Conservation (phyloP, 2,888 invertebrate genomes). For the Lithophane ornitopus region DNA sequence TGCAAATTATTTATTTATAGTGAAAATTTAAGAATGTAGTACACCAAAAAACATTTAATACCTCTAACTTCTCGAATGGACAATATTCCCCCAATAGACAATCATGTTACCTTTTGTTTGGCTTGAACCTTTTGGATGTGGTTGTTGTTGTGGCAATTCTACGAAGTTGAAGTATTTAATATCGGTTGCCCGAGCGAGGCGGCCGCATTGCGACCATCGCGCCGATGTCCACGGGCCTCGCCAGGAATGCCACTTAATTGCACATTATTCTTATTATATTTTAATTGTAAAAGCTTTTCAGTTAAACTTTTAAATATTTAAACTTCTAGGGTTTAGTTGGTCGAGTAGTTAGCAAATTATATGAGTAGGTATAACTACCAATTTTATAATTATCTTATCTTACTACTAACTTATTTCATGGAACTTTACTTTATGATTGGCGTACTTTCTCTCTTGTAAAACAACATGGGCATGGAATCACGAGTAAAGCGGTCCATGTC, state of each 20-base stretch:
- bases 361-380: not conserved
- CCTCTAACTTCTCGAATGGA: not conserved
- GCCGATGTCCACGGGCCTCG: conserved; percentile 14
- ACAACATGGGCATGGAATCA: not conserved
- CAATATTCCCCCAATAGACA: not conserved
- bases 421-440: not conserved
- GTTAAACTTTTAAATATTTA: not conserved
- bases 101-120: not conserved
- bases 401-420: not conserved
- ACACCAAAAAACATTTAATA: not conserved
- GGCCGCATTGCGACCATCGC: conserved; percentile 52
- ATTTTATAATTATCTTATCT: not conserved
- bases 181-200: conserved; percentile 31
- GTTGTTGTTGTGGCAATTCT: not conserved
- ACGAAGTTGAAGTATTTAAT: conserved; percentile 59
- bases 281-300: conserved; percentile 6
- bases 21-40: not conserved
- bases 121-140: conserved; percentile 23
- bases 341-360: not conserved
- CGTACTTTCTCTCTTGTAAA: not conserved
- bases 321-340: not conserved
- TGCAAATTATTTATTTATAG: not conserved
- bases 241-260: conserved; percentile 46
- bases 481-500: too few relatives aligned
- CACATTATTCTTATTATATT: conserved; percentile 7